These are phyloP conservation scores for Carlito syrichta DNA, from an alignment of 2,113 vertebrate species.

Conservation along the genomic window DNA sequence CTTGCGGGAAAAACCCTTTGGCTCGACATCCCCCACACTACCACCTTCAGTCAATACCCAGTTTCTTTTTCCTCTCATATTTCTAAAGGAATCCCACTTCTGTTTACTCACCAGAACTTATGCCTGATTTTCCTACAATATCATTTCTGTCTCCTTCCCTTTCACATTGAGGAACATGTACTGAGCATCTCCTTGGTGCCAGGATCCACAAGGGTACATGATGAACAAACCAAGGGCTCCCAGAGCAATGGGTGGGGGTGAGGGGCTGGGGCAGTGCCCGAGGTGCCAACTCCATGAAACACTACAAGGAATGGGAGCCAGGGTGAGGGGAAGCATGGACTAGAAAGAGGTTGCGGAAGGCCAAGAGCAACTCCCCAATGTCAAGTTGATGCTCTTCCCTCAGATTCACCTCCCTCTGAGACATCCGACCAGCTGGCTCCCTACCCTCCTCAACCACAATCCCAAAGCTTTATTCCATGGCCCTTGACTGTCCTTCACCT, in stretches of 20 bases:
- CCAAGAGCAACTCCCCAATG: background rate
- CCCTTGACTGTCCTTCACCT: background rate
- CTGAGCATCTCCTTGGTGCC: background rate
- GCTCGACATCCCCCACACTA: background rate
- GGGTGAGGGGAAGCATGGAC: background rate
- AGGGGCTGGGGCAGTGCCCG: background rate
- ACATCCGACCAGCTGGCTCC: background rate
- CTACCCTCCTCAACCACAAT: background rate
- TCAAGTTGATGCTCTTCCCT: background rate
- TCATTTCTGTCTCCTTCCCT: background rate
- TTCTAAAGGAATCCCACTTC: background rate
- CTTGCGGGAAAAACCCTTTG: background rate
- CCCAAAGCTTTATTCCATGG: background rate
- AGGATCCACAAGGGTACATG: background rate
- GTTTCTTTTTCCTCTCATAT: background rate
- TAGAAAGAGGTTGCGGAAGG: background rate
- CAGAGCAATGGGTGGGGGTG: background rate
- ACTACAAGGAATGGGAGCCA: background rate
- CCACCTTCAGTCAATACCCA: background rate
- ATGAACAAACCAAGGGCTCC: background rate
- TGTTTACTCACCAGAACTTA: background rate
- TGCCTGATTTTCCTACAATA: background rate
- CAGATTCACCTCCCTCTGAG: no score
- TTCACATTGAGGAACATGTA: background rate
- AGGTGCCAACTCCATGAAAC: background rate